A percentile compares a stretch with the other conserved stretches of the same genome.
phyloP scores from a whole-genome alignment of 1,140 invertebrate genomes.

The Hycleus phaleratus region DNA sequence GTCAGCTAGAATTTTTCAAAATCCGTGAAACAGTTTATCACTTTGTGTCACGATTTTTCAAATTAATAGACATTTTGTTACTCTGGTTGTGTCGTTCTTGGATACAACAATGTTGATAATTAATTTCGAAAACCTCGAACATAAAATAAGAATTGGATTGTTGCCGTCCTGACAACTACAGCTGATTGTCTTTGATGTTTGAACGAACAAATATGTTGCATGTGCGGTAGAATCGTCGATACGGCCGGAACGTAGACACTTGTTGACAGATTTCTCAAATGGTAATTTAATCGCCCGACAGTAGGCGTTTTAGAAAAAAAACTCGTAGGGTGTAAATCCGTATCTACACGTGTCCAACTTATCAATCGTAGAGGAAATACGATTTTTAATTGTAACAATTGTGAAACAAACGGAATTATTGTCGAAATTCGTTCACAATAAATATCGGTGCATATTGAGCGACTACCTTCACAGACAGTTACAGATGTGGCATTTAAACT shows the following conservation, averaged over 20 bases:
- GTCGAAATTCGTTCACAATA: neutral
- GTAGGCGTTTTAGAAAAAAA: constrained; percentile 1
- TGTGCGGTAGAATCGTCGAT: constrained; percentile 3
- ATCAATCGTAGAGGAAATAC: neutral
- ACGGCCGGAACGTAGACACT: constrained; percentile 1
- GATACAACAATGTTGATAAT: no score
- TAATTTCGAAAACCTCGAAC: no score
- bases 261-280: constrained; percentile 11
- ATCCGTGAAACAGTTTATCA: no score
- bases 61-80: no score
- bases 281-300: constrained; percentile 6
- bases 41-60: no score
- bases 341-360: constrained; percentile 4
- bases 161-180: no score
- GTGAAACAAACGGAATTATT: no score
- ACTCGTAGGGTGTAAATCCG: neutral
- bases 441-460: constrained; percentile 18
- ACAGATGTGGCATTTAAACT: constrained; percentile 34
- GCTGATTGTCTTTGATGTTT: no score
- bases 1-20: neutral
- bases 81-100: no score
- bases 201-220: constrained; percentile 8
- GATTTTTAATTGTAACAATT: no score
- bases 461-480: constrained; percentile 20
- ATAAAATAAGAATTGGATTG: no score